phyloP scores from a whole-genome alignment of 1,140 invertebrate genomes.

The Hypothenemus hampei region DNA sequence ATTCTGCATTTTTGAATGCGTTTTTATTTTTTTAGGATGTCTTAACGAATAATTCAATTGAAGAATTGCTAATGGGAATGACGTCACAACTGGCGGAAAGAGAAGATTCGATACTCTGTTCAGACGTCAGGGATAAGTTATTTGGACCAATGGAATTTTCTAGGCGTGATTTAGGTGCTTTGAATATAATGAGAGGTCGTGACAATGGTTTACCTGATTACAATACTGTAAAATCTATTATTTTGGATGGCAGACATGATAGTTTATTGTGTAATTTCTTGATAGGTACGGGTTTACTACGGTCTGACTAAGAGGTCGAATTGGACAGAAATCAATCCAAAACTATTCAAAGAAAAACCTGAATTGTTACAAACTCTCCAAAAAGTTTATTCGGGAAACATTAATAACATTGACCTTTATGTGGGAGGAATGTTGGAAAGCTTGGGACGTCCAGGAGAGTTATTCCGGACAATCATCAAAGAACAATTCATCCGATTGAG shows the following conservation, averaged over 20 bases:
- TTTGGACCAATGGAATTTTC: constrained; percentile 99
- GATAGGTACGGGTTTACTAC: constrained; percentile 51
- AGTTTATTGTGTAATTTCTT: too few relatives aligned
- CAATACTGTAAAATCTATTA: constrained; percentile 66
- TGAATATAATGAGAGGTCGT: constrained; percentile 96
- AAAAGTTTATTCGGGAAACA: constrained; percentile 70
- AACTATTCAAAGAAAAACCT: constrained; percentile 70
- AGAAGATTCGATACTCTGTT: constrained; percentile 90
- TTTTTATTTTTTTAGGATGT: constrained; percentile 71
- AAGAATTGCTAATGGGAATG: constrained; percentile 90
- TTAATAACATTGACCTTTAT: constrained; percentile 94
- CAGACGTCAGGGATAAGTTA: constrained; percentile 92
- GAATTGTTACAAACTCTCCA: constrained; percentile 61
- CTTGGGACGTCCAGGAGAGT: constrained; percentile 78
- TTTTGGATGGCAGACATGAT: too few relatives aligned
- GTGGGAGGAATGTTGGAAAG: constrained; percentile 97
- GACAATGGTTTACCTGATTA: constrained; percentile 97
- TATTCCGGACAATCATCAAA: constrained; percentile 86
- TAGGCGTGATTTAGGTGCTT: constrained; percentile 85
- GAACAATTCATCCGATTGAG: constrained; percentile 91
- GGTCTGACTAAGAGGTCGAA: constrained; percentile 59
- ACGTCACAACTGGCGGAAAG: constrained; percentile 90
- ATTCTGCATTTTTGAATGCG: background rate
- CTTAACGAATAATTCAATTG: constrained; percentile 75
- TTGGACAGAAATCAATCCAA: constrained; percentile 81